Evolutionary conservation across 2,113 vertebrate genomes (phyloP), one percentile per base, ranked within the genome.

Genomic region (Coptodon rendalli): DNA sequence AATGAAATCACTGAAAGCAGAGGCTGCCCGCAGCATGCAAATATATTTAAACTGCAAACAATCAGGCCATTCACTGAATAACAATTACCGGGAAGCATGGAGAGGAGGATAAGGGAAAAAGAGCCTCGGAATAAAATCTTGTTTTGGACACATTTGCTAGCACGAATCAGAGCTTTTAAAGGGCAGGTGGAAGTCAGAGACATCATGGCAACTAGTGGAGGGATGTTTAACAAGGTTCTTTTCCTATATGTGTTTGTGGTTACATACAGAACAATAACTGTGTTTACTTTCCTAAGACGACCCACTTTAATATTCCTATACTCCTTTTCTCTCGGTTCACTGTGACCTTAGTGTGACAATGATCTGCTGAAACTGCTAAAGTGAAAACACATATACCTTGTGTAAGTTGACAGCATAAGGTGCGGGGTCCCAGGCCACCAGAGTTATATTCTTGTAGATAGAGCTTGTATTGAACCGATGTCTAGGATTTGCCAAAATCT

Each of bases 371-470:
- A 82, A 19, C 63, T 19, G 13, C 12, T 54, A 6, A 57, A 3
- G 54, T 7, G 9, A 43, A 63, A 86, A 36, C 45, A 31, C 24
- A 48, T 57, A 9, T 63, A 99, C 99, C 97, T 98, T 97, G 14
- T 97, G 95, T 81, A 99, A 94, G 94, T 99, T 96, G 87, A 98
- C 96, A 13, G 97, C 96, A 90, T 99, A 99, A 6, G 98, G 98
- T 19, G 99, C 98, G 56, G 99, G 99, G 91, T 99, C 99, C 99
- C 99, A 99, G 40, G 98, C 99, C 88, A 99, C 96, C 94, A 99
- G 95, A 68, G 97, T 96, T 83, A 99, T 96, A 81, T 99, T 97
- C 96, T 98, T 99, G 92, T 99, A 99, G 87, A 99, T 96, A 3
- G 97, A 96, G 88, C 97, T 99, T 24, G 97, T 97, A 3, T 97